Evolutionary conservation across 1,140 invertebrate species (phyloP), one percentile per base, ranked within the genome.

Genomic region (Uloborus diversus): DNA sequence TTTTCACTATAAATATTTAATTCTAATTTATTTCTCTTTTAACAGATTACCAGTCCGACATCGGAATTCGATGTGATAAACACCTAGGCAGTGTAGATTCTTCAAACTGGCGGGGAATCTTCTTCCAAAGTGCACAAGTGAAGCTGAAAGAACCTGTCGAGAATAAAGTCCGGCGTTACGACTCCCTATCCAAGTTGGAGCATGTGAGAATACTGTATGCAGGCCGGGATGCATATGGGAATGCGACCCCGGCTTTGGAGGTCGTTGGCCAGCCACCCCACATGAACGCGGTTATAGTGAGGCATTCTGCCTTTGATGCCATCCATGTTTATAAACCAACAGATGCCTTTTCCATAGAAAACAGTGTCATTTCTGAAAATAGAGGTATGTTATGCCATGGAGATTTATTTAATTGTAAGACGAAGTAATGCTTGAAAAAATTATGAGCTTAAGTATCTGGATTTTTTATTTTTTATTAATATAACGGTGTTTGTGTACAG

Each of bases 291-390:
- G 89, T 98, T 66, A 91, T 92, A 71, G 90, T 99, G 81, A 88
- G 91, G 13, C 90, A 94, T 85, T 96, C 94, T 14, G 95, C 96
- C 3, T 97, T 93, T 85, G 97, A 95, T 84, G 97, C 93, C 2
- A 91, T 98, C 64, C 98, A 98, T 86, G 89, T 97, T 61, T 96
- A 95, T 0, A 89, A 91, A 71, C 92, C 96, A 2, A 90, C 91
- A 75, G 92, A 94, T n/a, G 92, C 93, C 13, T 90, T 97, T 80
- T 87, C 89, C 47, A 91, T 99, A 59, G 90, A 91, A 64, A 93
- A 96, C 85, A 93, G 92, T 69, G 93, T 92, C 0, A 88, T 98
- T 59, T 89, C 91, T 80, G 91, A 92, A 83, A 97, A 96, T 88
- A 92, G 92, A 90, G 92, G 92, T 92, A 86, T n/a, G n/a, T n/a